Evolutionary conservation across 2,797 vertebrate species (phyloP), one percentile per base, ranked within the genome.

Genomic region (Vireo griseus): DNA sequence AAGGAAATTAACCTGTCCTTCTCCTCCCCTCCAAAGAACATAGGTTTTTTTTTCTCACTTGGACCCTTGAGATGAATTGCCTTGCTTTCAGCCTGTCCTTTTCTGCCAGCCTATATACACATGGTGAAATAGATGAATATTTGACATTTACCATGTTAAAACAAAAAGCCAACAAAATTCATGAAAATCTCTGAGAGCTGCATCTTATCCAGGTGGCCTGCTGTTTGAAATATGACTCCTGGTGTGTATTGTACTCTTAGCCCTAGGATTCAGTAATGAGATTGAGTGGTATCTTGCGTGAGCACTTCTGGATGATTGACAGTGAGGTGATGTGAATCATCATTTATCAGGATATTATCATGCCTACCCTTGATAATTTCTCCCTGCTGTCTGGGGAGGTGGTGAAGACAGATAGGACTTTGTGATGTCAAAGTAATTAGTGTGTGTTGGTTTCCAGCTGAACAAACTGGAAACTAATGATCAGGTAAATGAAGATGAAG

Each of bases 341-440:
- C 97, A 96, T 97, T 98, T 98, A 97, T 97, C 96, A 97, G 96
- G 96, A 96, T 97, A 98, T 97, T 97, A 97, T 97, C 96, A 91
- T 97, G 96, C 94, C 97, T 97, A 96, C 96, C 97, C 97, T 98
- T 97, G 97, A 95, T 98, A 96, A 97, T 97, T 96, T 97, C 93
- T 97, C 95, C 97, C 97, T 96, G 97, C 97, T 98, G 97, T 98
- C 98, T 97, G 86, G 97, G 97, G 97, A 97, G 96, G 88, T 96
- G 77, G 95, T 40, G 74, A 96, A 97, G 96, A 98, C 97, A 98
- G 97, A 97, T 96, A 97, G 97, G 97, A 97, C 97, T 98, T 97
- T 20, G 93, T 97, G 97, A 98, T 98, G 98, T 97, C 97, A 97
- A 94, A 97, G 97, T 98, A 98, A 98, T 98, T 98, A 98, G 98